Evolutionary conservation across 2,888 invertebrate genomes (phyloP).

Genomic region (Macrosoma leucophasiata): DNA sequence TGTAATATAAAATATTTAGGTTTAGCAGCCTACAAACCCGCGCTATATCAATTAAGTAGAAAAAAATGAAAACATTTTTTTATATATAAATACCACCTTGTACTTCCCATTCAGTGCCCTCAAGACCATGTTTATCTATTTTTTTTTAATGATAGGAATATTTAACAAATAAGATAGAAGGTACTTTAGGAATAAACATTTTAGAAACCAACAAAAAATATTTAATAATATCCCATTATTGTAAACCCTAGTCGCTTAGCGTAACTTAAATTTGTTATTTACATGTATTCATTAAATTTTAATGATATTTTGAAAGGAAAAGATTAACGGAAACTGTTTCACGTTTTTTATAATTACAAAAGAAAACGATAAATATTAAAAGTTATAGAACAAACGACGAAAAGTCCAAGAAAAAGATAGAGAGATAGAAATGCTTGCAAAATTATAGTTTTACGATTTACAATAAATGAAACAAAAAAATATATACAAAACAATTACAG

Average conservation of each 20-base stretch:
- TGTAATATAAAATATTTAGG: slow-evolving; percentile 33
- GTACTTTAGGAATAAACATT: slow-evolving; percentile 71
- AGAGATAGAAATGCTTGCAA: too few species aligned
- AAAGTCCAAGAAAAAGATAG: too few species aligned
- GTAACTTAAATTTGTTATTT: slow-evolving; percentile 37
- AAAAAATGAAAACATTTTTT: slow-evolving; percentile 33
- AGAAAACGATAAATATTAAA: too few species aligned
- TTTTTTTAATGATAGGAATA: slow-evolving; percentile 35
- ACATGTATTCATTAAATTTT: too few species aligned
- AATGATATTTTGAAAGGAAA: too few species aligned
- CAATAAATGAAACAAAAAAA: too few species aligned
- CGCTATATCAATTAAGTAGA: slow-evolving; percentile 54
- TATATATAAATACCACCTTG: slow-evolving; percentile 54
- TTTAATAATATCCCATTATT: slow-evolving; percentile 41
- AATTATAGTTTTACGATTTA: too few species aligned
- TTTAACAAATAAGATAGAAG: slow-evolving; percentile 56
- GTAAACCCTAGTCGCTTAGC: slow-evolving; percentile 51
- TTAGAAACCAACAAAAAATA: slow-evolving; percentile 58
- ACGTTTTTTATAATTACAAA: too few species aligned
- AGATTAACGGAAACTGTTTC: too few species aligned
- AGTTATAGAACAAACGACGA: too few species aligned
- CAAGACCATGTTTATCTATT: slow-evolving; percentile 48
- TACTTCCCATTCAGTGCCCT: slow-evolving; percentile 43
- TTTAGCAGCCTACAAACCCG: slow-evolving; percentile 58
- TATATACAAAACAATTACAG: too few species aligned